Percentiles rank a stretch among this genome's conserved stretches.
Conservation (phyloP, 2,113 vertebrate genomes). For the Martes martes region DNA sequence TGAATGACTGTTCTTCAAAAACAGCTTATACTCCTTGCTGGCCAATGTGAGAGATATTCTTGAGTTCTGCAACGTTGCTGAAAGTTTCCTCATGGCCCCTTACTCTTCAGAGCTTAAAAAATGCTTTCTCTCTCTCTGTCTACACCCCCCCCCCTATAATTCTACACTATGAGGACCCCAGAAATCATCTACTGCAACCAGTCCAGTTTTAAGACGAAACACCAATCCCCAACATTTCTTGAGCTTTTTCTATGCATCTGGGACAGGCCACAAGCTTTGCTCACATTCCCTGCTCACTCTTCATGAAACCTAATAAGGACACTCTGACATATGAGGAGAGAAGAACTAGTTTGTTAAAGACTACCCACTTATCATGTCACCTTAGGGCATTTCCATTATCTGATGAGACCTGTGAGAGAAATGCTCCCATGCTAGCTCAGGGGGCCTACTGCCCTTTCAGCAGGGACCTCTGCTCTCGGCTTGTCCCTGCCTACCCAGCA, state of each 20-base stretch:
- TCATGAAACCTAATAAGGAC: not conserved
- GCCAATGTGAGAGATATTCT: not conserved
- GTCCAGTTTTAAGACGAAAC: too few relatives aligned
- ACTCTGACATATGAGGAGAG: not conserved
- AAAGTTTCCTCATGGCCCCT: not conserved
- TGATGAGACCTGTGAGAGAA: not conserved
- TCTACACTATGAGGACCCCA: too few relatives aligned
- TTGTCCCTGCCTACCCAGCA: not conserved
- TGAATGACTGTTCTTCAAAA: not conserved
- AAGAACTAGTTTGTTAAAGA: not conserved
- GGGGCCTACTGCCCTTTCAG: not conserved
- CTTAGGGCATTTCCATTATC: not conserved
- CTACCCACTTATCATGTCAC: not conserved
- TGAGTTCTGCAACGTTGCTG: not conserved
- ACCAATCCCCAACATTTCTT: not conserved
- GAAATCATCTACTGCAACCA: too few relatives aligned
- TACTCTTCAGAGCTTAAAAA: not conserved
- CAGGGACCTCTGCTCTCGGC: too few relatives aligned
- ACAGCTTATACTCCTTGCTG: not conserved
- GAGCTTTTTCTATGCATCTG: not conserved
- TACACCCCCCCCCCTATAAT: too few relatives aligned
- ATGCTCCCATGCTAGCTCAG: not conserved
- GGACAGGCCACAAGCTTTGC: not conserved
- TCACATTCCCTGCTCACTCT: not conserved
- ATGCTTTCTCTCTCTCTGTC: too few relatives aligned